Conservation (phyloP, 2,113 vertebrate genomes). For the Dunckerocampus dactyliophorus region DNA sequence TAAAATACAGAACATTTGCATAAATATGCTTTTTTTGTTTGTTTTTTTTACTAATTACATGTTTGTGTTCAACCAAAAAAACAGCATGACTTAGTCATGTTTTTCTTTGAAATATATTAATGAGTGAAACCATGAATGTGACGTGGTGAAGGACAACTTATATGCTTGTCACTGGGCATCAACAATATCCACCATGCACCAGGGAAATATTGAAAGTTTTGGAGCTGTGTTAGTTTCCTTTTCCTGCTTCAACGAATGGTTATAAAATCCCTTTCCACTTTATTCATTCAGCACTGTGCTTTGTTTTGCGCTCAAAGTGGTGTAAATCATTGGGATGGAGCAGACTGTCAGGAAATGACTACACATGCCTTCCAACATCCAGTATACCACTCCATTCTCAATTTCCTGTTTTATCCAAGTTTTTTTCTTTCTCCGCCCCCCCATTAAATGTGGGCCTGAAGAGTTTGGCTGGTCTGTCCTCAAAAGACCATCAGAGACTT, state of each 20-base stretch:
- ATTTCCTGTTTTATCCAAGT: constrained; percentile 34
- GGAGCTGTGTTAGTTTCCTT: constrained; percentile 18
- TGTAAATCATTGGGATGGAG: constrained; percentile 33
- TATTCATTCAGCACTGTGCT: constrained; percentile 16
- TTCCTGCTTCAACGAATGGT: constrained; percentile 31
- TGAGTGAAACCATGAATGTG: too few relatives aligned
- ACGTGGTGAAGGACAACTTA: too few relatives aligned
- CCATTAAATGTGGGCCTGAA: constrained; percentile 22
- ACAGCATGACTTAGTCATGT: too few relatives aligned
- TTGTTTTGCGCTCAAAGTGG: constrained; percentile 20
- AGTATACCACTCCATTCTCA: constrained; percentile 40
- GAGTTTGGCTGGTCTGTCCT: constrained; percentile 18
- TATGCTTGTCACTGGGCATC: too few relatives aligned
- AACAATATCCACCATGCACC: background rate
- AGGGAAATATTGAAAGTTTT: background rate
- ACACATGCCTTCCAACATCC: constrained; percentile 35
- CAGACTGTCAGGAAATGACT: constrained; percentile 39
- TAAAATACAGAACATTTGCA: too few relatives aligned
- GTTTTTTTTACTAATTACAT: too few relatives aligned
- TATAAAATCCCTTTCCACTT: too few relatives aligned
- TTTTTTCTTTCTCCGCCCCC: constrained; percentile 17
- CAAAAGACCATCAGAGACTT: constrained; percentile 22
- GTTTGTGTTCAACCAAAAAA: too few relatives aligned
- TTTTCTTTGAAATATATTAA: too few relatives aligned
- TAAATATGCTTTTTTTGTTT: too few relatives aligned